Evolutionary conservation across 2,113 vertebrate species (phyloP).

Genomic region (Marmota flaviventris): DNA sequence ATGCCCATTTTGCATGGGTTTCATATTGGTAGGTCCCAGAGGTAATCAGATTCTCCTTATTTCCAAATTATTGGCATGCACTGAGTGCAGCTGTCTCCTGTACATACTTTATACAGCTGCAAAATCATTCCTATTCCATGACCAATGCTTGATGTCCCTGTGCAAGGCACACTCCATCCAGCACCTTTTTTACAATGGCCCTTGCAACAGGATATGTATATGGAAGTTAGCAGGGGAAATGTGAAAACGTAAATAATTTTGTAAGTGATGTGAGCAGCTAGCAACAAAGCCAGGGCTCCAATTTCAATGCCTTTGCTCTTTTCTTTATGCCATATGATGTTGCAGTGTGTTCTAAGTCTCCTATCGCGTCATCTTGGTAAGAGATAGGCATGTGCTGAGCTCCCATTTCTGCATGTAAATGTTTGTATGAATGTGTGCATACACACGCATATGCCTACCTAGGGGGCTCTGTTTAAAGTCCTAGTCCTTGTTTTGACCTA

Average conservation of each 20-base stretch:
- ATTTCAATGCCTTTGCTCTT: not conserved
- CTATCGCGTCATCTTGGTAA: not conserved
- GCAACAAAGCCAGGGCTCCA: not conserved
- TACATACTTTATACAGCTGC: too few species aligned
- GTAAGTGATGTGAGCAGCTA: rapidly evolving
- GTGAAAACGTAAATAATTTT: not conserved
- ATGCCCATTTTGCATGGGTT: too few species aligned
- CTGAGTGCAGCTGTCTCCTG: too few species aligned
- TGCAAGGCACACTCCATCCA: too few species aligned
- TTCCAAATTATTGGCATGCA: too few species aligned
- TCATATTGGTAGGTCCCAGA: too few species aligned
- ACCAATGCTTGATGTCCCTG: too few species aligned
- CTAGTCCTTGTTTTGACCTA: not conserved
- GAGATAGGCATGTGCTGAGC: not conserved
- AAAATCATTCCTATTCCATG: too few species aligned
- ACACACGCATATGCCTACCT: not conserved
- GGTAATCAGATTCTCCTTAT: too few species aligned
- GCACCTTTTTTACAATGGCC: too few species aligned
- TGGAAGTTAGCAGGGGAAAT: not conserved
- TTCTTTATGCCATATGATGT: not conserved
- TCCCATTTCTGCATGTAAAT: not conserved
- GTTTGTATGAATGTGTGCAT: not conserved
- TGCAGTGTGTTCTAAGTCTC: not conserved
- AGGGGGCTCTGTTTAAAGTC: not conserved
- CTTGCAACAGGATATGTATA: not conserved